Conservation (phyloP, 2,888 invertebrate genomes). For the Bimastos eiseni region DNA sequence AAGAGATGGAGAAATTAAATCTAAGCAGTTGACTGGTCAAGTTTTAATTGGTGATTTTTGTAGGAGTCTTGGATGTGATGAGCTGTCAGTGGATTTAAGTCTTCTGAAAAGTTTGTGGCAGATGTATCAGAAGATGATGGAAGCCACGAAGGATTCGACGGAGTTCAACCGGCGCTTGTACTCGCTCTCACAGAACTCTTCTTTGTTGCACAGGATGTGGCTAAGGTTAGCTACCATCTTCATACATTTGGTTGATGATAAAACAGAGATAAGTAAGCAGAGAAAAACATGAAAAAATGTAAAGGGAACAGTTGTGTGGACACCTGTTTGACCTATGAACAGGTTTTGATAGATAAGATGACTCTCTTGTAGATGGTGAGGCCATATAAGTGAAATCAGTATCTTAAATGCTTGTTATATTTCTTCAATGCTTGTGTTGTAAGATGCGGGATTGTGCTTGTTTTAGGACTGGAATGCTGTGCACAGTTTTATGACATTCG, state of each 20-base stretch:
- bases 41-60: neutral
- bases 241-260: neutral
- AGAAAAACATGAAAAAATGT: neutral
- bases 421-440: neutral
- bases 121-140: conserved; percentile 2
- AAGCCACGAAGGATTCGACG: neutral
- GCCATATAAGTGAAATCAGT: neutral
- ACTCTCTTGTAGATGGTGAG: neutral
- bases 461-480: neutral
- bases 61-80: neutral
- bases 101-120: neutral
- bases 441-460: neutral
- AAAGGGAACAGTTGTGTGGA: too few species aligned
- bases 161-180: conserved; percentile 13
- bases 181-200: conserved; percentile 22
- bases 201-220: neutral
- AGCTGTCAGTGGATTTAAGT: neutral
- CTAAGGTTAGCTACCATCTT: neutral
- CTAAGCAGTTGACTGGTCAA: neutral
- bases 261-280: neutral
- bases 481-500: neutral
- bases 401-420: neutral
- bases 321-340: too few species aligned
- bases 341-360: too few species aligned
- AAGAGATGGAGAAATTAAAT: neutral